Conservation (phyloP, 1,140 invertebrate genomes). For the Drosophila ananassae region DNA sequence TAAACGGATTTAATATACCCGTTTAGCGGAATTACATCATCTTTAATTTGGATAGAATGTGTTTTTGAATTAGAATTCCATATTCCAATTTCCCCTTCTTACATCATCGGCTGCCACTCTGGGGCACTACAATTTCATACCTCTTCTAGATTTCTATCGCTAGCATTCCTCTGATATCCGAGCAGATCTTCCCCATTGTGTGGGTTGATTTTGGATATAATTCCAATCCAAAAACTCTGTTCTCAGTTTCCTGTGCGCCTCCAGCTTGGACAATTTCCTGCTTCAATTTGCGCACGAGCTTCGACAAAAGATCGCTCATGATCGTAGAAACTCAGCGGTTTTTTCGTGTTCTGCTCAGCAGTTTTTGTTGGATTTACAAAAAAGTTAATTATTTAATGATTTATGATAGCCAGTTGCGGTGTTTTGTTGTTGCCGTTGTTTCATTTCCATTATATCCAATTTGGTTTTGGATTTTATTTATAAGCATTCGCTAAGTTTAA, state of each 20-base stretch:
- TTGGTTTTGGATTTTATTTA: slow-evolving; percentile 64
- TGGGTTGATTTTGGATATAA: slow-evolving; percentile 28
- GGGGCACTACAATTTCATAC: slow-evolving; percentile 5
- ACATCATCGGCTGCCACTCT: slow-evolving; percentile 27
- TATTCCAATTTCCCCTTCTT: slow-evolving; percentile 2
- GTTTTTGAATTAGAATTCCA: not conserved
- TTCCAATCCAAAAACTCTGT: slow-evolving; percentile 28
- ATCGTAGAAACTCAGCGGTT: slow-evolving; percentile 26
- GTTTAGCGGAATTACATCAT: slow-evolving; percentile 17
- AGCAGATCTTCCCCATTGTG: slow-evolving; percentile 38
- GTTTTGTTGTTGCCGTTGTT: slow-evolving; percentile 25
- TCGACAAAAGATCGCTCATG: slow-evolving; percentile 27
- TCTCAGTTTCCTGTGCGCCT: slow-evolving; percentile 60
- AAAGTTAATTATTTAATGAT: slow-evolving; percentile 82
- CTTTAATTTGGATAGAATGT: not conserved
- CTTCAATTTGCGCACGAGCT: slow-evolving; percentile 55
- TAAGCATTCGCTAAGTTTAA: slow-evolving; percentile 76
- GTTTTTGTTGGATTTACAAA: slow-evolving; percentile 57
- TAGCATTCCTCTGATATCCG: slow-evolving; percentile 22
- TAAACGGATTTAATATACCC: slow-evolving; percentile 1
- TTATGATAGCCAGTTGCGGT: slow-evolving; percentile 64
- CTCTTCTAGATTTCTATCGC: slow-evolving; percentile 10
- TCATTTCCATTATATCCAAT: slow-evolving; percentile 41
- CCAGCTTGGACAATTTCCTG: slow-evolving; percentile 65
- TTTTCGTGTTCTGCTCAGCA: slow-evolving; percentile 10